Conservation (phyloP, 2,888 invertebrate genomes). For the Gastrophysa polygoni region DNA sequence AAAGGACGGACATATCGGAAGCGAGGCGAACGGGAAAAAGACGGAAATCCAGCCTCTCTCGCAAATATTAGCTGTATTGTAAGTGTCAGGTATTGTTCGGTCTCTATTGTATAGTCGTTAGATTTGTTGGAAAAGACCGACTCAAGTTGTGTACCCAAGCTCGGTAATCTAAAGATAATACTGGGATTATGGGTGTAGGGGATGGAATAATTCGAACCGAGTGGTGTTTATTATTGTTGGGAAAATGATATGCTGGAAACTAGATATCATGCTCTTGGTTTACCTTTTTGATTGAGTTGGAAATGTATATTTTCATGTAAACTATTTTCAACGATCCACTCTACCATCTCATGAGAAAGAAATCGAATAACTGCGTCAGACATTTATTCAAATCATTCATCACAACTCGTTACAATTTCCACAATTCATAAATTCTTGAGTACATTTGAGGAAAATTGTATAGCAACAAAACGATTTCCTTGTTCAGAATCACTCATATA, state of each 20-base stretch:
- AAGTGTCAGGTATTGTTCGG: constrained; percentile 59
- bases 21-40: constrained; percentile 41
- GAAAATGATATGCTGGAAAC: background rate
- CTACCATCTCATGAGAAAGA: too few species aligned
- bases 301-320: too few species aligned
- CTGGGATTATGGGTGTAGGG: constrained; percentile 41
- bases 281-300: too few species aligned
- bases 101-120: constrained; percentile 53
- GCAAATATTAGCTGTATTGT: constrained; percentile 59
- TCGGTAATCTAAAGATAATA: constrained; percentile 50
- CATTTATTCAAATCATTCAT: too few species aligned
- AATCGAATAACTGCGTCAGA: too few species aligned
- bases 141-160: constrained; percentile 30
- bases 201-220: constrained; percentile 39
- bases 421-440: too few species aligned
- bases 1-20: constrained; percentile 39
- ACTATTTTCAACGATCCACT: too few species aligned
- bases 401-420: too few species aligned
- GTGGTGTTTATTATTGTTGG: constrained; percentile 26
- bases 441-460: too few species aligned
- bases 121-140: constrained; percentile 54
- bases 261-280: too few species aligned
- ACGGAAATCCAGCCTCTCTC: constrained; percentile 44
- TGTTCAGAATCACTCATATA: too few species aligned
- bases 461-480: too few species aligned